A percentile compares a stretch with the other conserved stretches of the same genome.
phyloP scores from a whole-genome alignment of 2,113 vertebrate genomes.

The Pheucticus melanocephalus region DNA sequence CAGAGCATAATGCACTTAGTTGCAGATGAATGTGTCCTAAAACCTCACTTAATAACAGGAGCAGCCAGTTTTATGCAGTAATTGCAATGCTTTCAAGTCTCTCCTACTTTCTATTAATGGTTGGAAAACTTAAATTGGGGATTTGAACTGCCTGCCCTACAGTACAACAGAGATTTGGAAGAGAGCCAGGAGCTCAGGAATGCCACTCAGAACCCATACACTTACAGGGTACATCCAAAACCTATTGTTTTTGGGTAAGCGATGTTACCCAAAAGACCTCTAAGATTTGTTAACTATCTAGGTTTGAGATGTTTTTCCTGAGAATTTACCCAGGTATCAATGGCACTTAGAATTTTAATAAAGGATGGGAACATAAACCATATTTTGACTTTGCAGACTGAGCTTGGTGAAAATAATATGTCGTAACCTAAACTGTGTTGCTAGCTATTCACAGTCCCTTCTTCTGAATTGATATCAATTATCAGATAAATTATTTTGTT shows the following conservation, averaged over 20 bases:
- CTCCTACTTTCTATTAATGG: background rate
- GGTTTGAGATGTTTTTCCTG: background rate
- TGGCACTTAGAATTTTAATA: background rate
- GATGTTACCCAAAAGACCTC: background rate
- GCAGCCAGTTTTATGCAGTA: background rate
- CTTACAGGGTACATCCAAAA: background rate
- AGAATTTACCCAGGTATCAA: background rate
- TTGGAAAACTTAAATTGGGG: background rate
- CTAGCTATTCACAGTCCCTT: background rate
- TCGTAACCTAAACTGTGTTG: background rate
- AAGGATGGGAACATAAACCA: background rate
- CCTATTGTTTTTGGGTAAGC: rapidly evolving
- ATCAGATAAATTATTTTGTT: background rate
- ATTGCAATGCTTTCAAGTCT: background rate
- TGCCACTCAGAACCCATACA: background rate
- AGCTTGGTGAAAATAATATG: background rate
- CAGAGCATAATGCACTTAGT: background rate
- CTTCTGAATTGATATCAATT: background rate
- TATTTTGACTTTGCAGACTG: background rate
- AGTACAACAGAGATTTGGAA: background rate
- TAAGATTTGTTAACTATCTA: background rate
- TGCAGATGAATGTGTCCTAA: background rate
- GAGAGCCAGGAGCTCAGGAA: background rate
- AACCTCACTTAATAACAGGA: background rate
- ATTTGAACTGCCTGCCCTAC: background rate